phyloP scores from a whole-genome alignment of 2,113 vertebrate species.

The Dicaeum eximium region DNA sequence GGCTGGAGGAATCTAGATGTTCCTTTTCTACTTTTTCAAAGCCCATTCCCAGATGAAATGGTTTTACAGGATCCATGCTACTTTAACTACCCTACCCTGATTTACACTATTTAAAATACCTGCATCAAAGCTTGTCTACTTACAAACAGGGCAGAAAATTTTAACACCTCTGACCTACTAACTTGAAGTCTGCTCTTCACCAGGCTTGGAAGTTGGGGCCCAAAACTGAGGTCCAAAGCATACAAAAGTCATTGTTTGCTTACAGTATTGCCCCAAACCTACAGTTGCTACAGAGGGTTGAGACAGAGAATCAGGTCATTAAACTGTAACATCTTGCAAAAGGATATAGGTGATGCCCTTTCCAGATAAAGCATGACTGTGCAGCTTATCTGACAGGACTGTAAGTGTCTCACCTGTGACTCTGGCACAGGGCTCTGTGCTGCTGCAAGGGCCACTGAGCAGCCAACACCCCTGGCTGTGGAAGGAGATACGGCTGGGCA shows the following conservation, averaged over 20 bases:
- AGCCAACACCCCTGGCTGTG: neutral
- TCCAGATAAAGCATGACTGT: neutral
- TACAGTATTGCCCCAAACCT: neutral
- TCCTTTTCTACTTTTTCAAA: neutral
- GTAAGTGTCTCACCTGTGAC: neutral
- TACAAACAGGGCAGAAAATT: neutral
- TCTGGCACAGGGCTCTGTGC: neutral
- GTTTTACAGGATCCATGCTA: neutral
- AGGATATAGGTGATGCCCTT: neutral
- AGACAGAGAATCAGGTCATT: neutral
- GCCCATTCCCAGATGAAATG: neutral
- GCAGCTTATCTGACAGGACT: neutral
- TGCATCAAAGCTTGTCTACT: neutral
- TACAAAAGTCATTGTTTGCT: neutral
- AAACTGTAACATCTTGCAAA: neutral
- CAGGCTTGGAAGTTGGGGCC: neutral
- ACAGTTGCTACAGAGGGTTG: neutral
- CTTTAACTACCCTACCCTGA: neutral
- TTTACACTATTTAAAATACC: neutral
- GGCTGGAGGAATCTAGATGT: neutral
- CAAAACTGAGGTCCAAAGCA: neutral
- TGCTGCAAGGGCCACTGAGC: neutral
- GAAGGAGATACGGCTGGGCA: neutral
- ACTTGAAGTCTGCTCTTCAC: neutral
- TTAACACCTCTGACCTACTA: neutral